Conservation (phyloP, 2,888 invertebrate genomes). For the Amblyjoppa proteus region DNA sequence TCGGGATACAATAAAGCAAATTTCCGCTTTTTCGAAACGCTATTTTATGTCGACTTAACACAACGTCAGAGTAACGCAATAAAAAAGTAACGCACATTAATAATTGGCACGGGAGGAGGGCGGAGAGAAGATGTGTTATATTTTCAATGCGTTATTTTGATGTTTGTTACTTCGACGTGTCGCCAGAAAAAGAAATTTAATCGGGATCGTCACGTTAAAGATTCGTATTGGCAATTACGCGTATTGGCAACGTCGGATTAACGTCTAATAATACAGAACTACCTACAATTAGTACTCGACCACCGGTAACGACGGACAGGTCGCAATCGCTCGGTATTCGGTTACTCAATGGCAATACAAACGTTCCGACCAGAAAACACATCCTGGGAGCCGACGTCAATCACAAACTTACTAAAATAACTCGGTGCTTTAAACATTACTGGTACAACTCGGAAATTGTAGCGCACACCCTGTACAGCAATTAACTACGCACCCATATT, state of each 20-base stretch:
- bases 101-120: no score
- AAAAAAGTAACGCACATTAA: no score
- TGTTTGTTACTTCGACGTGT: no score
- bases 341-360: conserved; percentile 10
- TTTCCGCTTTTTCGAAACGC: no score
- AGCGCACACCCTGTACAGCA: background rate
- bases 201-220: background rate
- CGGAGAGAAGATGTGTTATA: no score
- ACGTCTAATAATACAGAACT: background rate
- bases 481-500: background rate
- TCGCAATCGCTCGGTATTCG: conserved; percentile 11
- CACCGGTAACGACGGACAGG: background rate
- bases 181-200: no score
- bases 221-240: no score
- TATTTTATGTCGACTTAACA: no score
- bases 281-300: background rate
- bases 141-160: no score
- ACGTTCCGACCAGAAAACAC: background rate
- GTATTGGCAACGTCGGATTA: background rate
- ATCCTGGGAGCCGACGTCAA: background rate
- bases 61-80: no score
- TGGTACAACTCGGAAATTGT: background rate
- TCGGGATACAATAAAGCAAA: no score
- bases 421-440: background rate
- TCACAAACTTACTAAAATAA: background rate